Conservation (phyloP, 2,797 vertebrate species). For the Protosalanx chinensis region DNA sequence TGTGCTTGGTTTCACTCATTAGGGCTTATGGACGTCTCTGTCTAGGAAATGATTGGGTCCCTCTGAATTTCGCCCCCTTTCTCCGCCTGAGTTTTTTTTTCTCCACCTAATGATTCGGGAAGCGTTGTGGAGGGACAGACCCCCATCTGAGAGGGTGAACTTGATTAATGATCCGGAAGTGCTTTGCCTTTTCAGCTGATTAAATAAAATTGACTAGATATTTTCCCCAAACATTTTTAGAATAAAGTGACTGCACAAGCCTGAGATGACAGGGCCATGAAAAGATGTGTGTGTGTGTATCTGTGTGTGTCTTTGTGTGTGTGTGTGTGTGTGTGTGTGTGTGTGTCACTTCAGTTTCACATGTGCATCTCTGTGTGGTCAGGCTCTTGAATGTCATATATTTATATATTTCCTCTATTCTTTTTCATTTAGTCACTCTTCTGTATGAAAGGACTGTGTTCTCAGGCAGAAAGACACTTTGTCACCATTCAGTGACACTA, state of each 20-base stretch:
- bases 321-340: too few relatives aligned
- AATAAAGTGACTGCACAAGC: slow-evolving; percentile 89
- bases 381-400: too few relatives aligned
- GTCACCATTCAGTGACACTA: neutral
- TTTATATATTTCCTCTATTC: too few relatives aligned
- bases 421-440: neutral
- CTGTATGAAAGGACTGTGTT: neutral
- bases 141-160: slow-evolving; percentile 81
- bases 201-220: slow-evolving; percentile 94
- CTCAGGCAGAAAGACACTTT: neutral
- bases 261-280: slow-evolving; percentile 66
- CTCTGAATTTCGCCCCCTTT: neutral
- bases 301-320: neutral
- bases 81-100: neutral
- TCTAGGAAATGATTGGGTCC: neutral
- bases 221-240: slow-evolving; percentile 97
- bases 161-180: slow-evolving; percentile 96
- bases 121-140: slow-evolving; percentile 74
- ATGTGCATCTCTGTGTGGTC: too few relatives aligned
- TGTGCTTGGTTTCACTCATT: neutral
- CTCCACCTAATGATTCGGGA: neutral
- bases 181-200: slow-evolving; percentile 95
- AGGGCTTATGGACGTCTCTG: neutral
- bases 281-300: neutral
- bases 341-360: neutral